phyloP scores from a whole-genome alignment of 92 coral and sea anemone genomes.

The Nematostella vectensis region DNA sequence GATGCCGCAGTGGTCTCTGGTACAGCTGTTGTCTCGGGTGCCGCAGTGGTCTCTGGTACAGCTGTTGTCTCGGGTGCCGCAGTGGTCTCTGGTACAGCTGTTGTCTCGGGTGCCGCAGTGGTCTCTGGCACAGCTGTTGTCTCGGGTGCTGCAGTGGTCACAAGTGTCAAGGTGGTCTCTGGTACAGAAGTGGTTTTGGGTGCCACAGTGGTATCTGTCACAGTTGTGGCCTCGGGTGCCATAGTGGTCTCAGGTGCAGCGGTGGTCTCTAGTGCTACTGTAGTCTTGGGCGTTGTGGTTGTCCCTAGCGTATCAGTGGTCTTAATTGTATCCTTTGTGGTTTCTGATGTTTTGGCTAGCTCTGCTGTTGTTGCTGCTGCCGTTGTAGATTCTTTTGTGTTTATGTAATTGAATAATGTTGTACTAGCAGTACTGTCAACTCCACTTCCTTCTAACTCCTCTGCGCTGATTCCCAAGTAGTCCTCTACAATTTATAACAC shows the following conservation, averaged over 20 bases:
- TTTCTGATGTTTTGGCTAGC: not conserved
- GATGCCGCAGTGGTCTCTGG: conserved; percentile 6
- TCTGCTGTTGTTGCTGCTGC: conserved; percentile 5
- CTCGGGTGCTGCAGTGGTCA: not conserved
- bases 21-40: conserved; percentile 3
- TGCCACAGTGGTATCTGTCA: not conserved
- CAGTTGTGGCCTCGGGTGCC: conserved; percentile 1
- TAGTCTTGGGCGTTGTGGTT: not conserved
- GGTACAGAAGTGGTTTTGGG: not conserved
- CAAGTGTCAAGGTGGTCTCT: not conserved
- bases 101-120: not conserved
- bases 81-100: conserved; percentile 1
- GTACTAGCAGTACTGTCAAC: not conserved
- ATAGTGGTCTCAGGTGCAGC: conserved; percentile 8
- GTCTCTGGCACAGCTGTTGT: not conserved
- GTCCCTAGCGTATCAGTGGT: not conserved
- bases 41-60: conserved; percentile 1
- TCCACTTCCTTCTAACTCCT: not conserved
- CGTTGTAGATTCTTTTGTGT: conserved; percentile 3
- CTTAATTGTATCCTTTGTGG: not conserved
- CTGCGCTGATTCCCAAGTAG: not conserved
- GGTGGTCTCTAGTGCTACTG: conserved; percentile 8
- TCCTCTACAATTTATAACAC: not conserved
- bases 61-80: conserved; percentile 1
- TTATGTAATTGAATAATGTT: no score